A percentile compares a stretch with the other conserved stretches of the same genome.
Conservation (phyloP, 2,888 invertebrate genomes). For the Dicyrtomina minuta region DNA sequence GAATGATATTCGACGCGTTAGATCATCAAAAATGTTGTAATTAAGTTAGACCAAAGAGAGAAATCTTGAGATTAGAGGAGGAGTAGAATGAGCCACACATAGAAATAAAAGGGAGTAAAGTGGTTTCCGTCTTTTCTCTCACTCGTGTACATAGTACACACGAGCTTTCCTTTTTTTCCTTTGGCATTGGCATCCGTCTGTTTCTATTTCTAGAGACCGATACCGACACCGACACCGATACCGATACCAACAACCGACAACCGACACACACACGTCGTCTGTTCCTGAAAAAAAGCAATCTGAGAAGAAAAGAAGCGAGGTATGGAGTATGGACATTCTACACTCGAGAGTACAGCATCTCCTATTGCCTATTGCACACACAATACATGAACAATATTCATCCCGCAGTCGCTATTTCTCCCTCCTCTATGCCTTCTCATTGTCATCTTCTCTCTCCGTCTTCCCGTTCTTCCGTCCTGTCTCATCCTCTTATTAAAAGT, state of each 20-base stretch:
- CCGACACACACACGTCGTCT: neutral
- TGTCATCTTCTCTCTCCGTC: neutral
- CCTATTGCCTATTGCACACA: neutral
- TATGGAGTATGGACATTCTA: too few relatives aligned
- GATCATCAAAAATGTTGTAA: conserved; percentile 25
- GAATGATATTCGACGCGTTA: conserved; percentile 25
- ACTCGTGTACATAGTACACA: too few relatives aligned
- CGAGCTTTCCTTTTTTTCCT: too few relatives aligned
- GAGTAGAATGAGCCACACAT: conserved; percentile 11
- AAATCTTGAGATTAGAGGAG: conserved; percentile 23
- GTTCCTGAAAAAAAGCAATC: conserved; percentile 20
- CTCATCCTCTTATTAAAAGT: neutral
- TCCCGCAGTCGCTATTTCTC: neutral
- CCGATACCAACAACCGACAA: neutral
- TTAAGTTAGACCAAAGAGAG: conserved; percentile 23
- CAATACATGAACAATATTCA: neutral
- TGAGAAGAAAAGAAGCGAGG: conserved; percentile 10
- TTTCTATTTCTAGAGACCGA: too few relatives aligned
- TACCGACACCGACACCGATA: too few relatives aligned
- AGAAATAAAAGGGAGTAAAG: neutral
- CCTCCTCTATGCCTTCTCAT: neutral
- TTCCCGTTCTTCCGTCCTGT: neutral
- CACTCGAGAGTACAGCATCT: neutral
- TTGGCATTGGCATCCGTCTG: too few relatives aligned
- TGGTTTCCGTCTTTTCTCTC: too few relatives aligned